A percentile compares a stretch with the other conserved stretches of the same genome.
Conservation (phyloP, 2,113 vertebrate genomes). For the Oenanthe melanoleuca region DNA sequence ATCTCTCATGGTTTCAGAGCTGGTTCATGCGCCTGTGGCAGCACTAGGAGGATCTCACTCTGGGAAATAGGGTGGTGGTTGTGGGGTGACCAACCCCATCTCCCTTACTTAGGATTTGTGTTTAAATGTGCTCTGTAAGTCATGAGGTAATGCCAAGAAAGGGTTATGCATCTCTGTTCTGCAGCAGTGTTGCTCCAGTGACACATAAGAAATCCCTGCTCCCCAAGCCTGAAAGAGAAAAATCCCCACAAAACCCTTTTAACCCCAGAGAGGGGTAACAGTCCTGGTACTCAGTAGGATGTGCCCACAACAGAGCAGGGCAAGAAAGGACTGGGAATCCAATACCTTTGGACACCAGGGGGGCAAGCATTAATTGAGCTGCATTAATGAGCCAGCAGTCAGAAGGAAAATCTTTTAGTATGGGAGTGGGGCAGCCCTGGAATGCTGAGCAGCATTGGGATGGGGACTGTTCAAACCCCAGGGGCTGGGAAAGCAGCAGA, state of each 20-base stretch:
- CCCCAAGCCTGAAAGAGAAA: background rate
- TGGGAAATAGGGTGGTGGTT: background rate
- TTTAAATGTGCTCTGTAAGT: background rate
- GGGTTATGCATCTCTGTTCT: background rate
- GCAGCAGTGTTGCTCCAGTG: background rate
- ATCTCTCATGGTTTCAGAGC: background rate
- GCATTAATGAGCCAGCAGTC: background rate
- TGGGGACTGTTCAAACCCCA: background rate
- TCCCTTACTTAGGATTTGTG: background rate
- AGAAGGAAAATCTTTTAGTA: background rate
- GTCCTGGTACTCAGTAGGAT: background rate
- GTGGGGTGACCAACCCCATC: fast-evolving
- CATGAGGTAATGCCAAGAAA: background rate
- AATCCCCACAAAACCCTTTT: background rate
- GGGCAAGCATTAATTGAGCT: conserved; percentile 2
- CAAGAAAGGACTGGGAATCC: background rate
- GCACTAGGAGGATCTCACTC: fast-evolving
- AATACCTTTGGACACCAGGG: background rate
- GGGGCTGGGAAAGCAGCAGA: background rate
- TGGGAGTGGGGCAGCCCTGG: fast-evolving
- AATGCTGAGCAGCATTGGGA: fast-evolving
- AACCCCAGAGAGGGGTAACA: background rate
- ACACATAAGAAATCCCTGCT: background rate
- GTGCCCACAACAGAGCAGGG: fast-evolving
- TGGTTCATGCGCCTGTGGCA: background rate